phyloP scores from a whole-genome alignment of 2,797 vertebrate species.

The Meriones psammophilus region DNA sequence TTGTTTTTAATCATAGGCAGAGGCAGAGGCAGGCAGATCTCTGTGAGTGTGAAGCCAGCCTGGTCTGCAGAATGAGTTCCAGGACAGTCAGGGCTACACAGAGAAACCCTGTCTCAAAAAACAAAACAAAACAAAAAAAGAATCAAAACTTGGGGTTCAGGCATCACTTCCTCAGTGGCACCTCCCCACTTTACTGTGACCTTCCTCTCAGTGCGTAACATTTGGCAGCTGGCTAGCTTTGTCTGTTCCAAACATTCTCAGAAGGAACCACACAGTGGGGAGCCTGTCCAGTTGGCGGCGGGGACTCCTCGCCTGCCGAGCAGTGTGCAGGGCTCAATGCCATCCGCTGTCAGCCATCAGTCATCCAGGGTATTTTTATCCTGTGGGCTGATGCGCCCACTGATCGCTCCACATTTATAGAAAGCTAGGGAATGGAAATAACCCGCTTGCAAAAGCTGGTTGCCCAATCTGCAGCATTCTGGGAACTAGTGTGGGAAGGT shows the following conservation, averaged over 20 bases:
- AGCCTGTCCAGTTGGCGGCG: background rate
- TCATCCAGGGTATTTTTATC: background rate
- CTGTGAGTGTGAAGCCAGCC: background rate
- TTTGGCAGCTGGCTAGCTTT: background rate
- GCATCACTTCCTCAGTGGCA: too few species aligned
- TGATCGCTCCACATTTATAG: background rate
- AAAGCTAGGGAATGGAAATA: background rate
- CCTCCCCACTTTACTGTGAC: background rate
- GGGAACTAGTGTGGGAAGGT: background rate
- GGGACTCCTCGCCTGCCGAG: background rate
- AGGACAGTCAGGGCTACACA: background rate
- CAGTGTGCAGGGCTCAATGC: too few species aligned
- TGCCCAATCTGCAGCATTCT: background rate
- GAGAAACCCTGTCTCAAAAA: background rate
- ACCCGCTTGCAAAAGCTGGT: background rate
- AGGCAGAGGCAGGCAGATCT: background rate
- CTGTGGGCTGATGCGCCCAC: background rate
- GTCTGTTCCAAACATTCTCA: background rate
- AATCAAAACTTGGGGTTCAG: background rate
- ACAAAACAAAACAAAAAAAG: background rate
- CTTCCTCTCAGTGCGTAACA: background rate
- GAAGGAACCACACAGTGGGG: background rate
- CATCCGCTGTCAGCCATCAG: background rate
- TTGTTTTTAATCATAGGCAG: background rate
- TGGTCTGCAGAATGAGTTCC: background rate